Evolutionary conservation across 2,888 invertebrate genomes (phyloP), one percentile per base, ranked within the genome.

Genomic region (Ennomos fuscantarius): DNA sequence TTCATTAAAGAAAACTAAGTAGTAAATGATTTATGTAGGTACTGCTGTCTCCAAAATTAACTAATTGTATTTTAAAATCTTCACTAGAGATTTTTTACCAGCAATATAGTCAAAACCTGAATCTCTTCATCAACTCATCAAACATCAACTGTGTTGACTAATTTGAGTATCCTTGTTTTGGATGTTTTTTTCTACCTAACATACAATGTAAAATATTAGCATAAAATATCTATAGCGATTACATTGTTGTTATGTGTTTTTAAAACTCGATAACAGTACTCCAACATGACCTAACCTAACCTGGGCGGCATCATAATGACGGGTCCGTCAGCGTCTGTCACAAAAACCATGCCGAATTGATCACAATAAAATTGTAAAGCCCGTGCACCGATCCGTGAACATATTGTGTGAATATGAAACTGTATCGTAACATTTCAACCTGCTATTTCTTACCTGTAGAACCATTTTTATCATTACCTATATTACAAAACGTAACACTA

Each of bases 271-370:
- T 62, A 73, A 74, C 66, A 66, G 65, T 70, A 67, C 53, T 55
- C 55, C 45, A 68, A 67, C 78, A 71, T 78, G 82, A 79, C 79
- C 85, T 84, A 78, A 62, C 79, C 76, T 78, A 84, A 86, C 80
- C 76, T 72, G 69, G 64, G 77, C 69, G 68, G 60, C 69, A 76
- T 79, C 78, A 80, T 78, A 72, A 81, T 79, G 82, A 81, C 77
- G 74, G 68, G 71, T 51, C 60, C 60, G 62, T 43, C 53, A 56
- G 63, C 60, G 60, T 59, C 45, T 9, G 42, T 33, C 64, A 88
- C 79, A 89, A 89, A 88, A 89, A 87, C 81, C 85, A 74, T 81
- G 73, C 72, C 87, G 76, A 89, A 91, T 89, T 74, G 74, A 66
- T 61, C 79, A 84, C 82, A 87, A 84, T 24, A 24, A 24, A 24